These are phyloP conservation scores for Ovibos moschatus DNA, from an alignment of 2,113 vertebrate genomes.

Conservation along the genomic window DNA sequence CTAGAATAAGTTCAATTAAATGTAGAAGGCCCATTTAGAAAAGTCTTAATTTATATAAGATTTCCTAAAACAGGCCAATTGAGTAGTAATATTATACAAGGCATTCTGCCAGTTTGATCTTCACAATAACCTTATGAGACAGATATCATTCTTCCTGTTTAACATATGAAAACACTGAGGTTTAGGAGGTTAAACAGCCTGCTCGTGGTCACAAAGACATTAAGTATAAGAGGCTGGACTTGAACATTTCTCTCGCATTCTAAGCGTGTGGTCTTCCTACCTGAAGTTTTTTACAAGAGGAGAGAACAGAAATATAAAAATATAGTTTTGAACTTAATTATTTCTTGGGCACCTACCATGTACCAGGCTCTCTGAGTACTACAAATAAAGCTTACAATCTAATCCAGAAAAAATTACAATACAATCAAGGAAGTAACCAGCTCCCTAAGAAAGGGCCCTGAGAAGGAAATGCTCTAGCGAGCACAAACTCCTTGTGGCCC, in stretches of 20 bases:
- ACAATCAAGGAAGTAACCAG: background rate
- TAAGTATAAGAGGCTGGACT: background rate
- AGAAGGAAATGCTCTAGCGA: background rate
- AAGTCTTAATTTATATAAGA: background rate
- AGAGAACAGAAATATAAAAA: background rate
- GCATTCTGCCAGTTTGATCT: background rate
- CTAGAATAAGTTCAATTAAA: conserved; percentile 1
- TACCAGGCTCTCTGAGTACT: background rate
- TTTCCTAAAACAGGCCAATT: background rate
- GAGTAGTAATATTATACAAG: background rate
- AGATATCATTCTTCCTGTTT: background rate
- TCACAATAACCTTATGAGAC: background rate
- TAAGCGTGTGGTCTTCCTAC: background rate
- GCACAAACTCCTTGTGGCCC: background rate
- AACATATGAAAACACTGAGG: background rate
- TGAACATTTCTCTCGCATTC: background rate
- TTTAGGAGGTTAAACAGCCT: background rate
- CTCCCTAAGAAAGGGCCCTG: background rate
- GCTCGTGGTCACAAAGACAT: background rate
- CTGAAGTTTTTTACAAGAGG: background rate
- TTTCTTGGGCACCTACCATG: background rate
- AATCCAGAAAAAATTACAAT: background rate
- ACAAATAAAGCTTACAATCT: background rate
- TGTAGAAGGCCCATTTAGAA: background rate
- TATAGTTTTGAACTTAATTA: background rate